Evolutionary conservation across 2,888 invertebrate genomes (phyloP), one percentile per base, ranked within the genome.

Genomic region (Salticus scenicus): DNA sequence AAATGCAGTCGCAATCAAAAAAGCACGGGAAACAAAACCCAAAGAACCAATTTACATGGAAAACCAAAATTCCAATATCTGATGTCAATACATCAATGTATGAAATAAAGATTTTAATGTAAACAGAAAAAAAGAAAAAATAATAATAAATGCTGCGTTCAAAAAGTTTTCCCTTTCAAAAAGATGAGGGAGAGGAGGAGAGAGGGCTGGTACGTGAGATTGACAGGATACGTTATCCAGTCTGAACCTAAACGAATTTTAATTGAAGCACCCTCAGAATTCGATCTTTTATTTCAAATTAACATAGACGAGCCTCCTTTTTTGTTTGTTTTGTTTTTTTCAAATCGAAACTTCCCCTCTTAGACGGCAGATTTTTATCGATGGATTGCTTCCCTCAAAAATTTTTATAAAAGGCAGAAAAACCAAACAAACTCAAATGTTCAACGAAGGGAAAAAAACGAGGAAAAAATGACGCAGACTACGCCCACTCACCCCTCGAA

Each of bases 221-320:
- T 84, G 83, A 77, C 83, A 77, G 77, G 41, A 57, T 51, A 72
- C 69, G 73, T 84, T 73, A 69, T 73, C 77, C 83, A 69, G 67
- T 57, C 31, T 41, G 73, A 66, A 31, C 77, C 77, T 84, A 84
- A 84, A 77, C 83, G 83, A 77, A 73, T 73, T 84, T 73, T 84
- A 84, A 84, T 84, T 84, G 83, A 73, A 76, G 77, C 72, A 77
- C 57, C 57, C 57, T 12, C 73, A 77, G 75, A 77, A 83, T 83
- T 67, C 77, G 77, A 84, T 84, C 77, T 69, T 84, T 84, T 84
- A 84, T 84, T 84, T 77, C 77, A 84, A 84, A 84, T 84, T 84
- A 84, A 84, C 83, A 77, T 76, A 33, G 72, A 37, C 77, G 67
- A 57, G 57, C 57, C 57, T 57, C 24, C 24, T 24, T 57, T 57